Base-by-base conservation (phyloP, 2,113 vertebrate species). In the Campylomormyrus tamandua region DNA sequence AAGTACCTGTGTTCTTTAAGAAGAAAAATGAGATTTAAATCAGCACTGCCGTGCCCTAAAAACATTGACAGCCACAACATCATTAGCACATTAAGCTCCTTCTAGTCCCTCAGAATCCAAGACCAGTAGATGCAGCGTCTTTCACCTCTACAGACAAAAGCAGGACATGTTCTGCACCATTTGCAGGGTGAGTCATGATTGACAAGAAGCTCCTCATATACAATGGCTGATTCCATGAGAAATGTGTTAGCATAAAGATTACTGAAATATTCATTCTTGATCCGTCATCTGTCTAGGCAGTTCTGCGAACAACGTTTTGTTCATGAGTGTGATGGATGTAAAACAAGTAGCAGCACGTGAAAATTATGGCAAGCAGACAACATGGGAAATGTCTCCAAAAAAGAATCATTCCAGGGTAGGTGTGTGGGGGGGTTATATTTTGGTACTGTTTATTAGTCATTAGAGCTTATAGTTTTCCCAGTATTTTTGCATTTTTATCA, bases 251-350 rank as follows among this genome's bases (percentile, higher is more conserved):
- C 46, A 13, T 27, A 35, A 70, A 88, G 74, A 88, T 90, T 85
- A 89, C 89, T 91, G 86, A 88, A 77, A 91, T 91, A 89, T 90
- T 91, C 91, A 42, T 91, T 90, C 85, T 91, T 90, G 86, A 91
- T 90, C 91, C 91, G 89, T 94, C 95, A 96, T 95, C 94, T 96
- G 95, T 91, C 92, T 90, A 85, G 93, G 92, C 92, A 94, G 94
- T 93, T 93, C 94, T 92, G 90, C 90, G 74, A 93, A 94, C 91
- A 91, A 53, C 90, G 89, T 52, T 80, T 84, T 92, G 87, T 91
- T 90, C 93, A 93, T 93, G 92, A 94, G 92, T 90, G 62, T 93
- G 92, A 94, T 92, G 90, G 92, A 94, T 91, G 91, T 92, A 93
- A 91, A 94, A 93, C 92, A 90, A 92, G 90, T 87, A 91, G 24